phyloP scores from a whole-genome alignment of 2,797 vertebrate species.

The Hydrophis major region DNA sequence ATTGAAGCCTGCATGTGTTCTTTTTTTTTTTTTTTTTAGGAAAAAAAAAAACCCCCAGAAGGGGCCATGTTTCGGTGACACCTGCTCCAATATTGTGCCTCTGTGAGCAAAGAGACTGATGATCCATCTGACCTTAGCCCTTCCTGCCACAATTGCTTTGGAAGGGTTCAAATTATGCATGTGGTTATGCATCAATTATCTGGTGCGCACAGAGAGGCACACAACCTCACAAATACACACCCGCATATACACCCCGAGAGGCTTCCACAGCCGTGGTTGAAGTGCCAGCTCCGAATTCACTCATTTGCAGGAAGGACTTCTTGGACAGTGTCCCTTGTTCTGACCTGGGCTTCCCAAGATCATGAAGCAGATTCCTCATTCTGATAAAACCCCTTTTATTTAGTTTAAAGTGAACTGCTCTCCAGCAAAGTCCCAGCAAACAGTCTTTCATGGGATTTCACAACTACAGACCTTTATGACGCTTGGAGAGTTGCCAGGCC shows the following conservation, averaged over 20 bases:
- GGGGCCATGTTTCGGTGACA: constrained; percentile 31
- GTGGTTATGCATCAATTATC: constrained; percentile 10
- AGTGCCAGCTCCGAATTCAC: neutral
- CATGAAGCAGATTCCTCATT: too few species aligned
- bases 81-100: neutral
- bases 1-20: neutral
- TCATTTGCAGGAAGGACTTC: neutral
- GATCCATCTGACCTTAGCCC: neutral
- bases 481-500: too few species aligned
- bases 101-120: neutral
- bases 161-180: constrained; percentile 10
- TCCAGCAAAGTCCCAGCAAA: too few species aligned
- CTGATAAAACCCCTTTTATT: too few species aligned
- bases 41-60: constrained; percentile 23
- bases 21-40: neutral
- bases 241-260: too few species aligned
- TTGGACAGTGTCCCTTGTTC: neutral
- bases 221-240: neutral
- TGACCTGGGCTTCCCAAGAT: too few species aligned
- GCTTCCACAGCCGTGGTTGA: neutral
- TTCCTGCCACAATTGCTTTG: neutral
- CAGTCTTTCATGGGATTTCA: too few species aligned
- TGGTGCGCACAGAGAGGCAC: neutral
- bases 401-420: too few species aligned
- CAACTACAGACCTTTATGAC: too few species aligned